Evolutionary conservation across 53 echinoderm and acorn worm genomes (phyloP).

Genomic region (Pentamera pediparva): DNA sequence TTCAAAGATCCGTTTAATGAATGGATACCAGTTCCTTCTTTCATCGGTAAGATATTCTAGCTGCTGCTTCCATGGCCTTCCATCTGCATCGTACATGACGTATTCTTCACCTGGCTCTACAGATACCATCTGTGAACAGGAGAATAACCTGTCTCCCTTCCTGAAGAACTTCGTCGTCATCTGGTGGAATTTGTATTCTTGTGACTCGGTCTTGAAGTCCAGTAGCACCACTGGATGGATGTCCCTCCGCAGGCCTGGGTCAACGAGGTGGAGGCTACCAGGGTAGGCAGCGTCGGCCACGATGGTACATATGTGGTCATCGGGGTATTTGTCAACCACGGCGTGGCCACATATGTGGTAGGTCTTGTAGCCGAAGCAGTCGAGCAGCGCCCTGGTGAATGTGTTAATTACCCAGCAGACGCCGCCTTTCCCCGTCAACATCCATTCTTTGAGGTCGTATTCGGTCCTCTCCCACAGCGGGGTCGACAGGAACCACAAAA

Average conservation of each 20-base stretch:
- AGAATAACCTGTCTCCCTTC: background rate
- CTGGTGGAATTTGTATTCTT: background rate
- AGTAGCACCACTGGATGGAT: background rate
- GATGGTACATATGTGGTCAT: constrained; percentile 14
- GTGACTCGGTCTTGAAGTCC: constrained; percentile 22
- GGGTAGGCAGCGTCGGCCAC: background rate
- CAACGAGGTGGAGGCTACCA: constrained; percentile 15
- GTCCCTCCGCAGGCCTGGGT: constrained; percentile 1
- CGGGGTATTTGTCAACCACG: background rate
- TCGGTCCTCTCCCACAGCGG: background rate
- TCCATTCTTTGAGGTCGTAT: too few species aligned
- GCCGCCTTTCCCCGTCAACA: background rate
- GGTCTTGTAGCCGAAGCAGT: constrained; percentile 7
- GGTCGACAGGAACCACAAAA: background rate
- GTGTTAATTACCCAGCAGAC: background rate
- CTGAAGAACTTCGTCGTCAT: constrained; percentile 19
- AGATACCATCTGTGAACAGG: constrained; percentile 1
- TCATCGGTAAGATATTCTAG: background rate
- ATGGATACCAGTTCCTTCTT: background rate
- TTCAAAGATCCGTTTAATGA: background rate
- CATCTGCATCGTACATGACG: constrained; percentile 5
- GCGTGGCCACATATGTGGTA: constrained; percentile 4
- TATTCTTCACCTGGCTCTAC: background rate
- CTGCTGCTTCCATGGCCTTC: background rate
- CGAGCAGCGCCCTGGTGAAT: constrained; percentile 19